A percentile compares a stretch with the other conserved stretches of the same genome.
These are phyloP conservation scores for Mya arenaria DNA, from an alignment of 1,140 invertebrate species.

Conservation along the genomic window DNA sequence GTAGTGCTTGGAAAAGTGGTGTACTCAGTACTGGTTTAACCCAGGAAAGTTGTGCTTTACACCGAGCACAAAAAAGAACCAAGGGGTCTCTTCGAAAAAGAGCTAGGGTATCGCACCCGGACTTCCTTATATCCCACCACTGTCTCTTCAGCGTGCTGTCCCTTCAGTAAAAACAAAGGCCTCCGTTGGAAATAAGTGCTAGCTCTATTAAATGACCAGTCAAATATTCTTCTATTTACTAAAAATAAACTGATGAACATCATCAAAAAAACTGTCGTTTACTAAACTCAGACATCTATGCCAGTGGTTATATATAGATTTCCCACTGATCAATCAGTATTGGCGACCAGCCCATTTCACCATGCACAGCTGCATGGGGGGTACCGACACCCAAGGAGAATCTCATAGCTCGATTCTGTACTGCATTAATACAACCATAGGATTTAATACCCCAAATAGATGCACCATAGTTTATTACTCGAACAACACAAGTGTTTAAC, in stretches of 20 bases:
- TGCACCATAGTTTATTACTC: not conserved
- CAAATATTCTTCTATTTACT: not conserved
- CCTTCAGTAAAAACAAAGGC: too few relatives aligned
- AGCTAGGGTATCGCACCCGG: too few relatives aligned
- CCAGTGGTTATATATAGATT: constrained; percentile 8
- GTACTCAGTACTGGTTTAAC: too few relatives aligned
- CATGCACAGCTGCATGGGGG: constrained; percentile 5
- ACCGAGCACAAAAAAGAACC: too few relatives aligned
- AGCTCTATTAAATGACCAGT: not conserved
- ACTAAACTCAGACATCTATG: not conserved
- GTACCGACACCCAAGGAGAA: constrained; percentile 12
- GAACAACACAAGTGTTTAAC: not conserved
- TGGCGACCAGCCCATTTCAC: constrained; percentile 2
- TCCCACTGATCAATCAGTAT: not conserved
- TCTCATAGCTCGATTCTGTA: not conserved
- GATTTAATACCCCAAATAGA: not conserved
- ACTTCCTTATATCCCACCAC: too few relatives aligned
- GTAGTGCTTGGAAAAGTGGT: too few relatives aligned
- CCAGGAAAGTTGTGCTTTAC: too few relatives aligned
- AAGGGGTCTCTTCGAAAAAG: too few relatives aligned
- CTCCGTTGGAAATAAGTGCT: not conserved
- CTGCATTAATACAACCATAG: constrained; percentile 12
- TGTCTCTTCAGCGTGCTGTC: too few relatives aligned
- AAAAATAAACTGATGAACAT: too few relatives aligned
- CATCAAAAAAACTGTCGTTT: too few relatives aligned